Conservation (phyloP, 2,113 vertebrate genomes). For the Heterochromis multidens region DNA sequence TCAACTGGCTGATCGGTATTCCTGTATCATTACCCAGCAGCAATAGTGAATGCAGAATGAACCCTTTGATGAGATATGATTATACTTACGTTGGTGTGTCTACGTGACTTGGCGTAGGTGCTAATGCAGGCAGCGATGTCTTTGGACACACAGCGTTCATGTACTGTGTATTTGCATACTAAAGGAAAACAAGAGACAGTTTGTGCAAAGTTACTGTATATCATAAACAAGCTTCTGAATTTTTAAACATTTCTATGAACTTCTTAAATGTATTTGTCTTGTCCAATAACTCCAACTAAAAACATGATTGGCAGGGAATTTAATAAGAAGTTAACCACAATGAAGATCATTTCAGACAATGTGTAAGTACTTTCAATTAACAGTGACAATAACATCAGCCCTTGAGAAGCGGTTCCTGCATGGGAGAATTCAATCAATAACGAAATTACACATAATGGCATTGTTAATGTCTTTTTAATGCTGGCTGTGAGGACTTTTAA, state of each 20-base stretch:
- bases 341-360: neutral
- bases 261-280: neutral
- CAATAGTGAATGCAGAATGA: neutral
- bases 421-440: neutral
- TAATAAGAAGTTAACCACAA: neutral
- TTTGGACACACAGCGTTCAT: constrained; percentile 92
- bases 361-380: neutral
- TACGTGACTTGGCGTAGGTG: constrained; percentile 89
- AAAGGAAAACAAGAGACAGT: neutral
- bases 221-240: neutral
- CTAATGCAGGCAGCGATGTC: constrained; percentile 90
- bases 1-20: neutral
- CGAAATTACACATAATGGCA: constrained; percentile 1
- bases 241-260: neutral
- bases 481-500: neutral
- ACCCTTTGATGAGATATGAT: neutral
- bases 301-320: neutral
- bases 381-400: neutral
- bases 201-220: neutral
- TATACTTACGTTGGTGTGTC: constrained; percentile 82
- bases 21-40: neutral
- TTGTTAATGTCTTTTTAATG: constrained; percentile 1
- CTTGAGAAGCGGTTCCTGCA: neutral
- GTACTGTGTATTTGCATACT: constrained; percentile 97
- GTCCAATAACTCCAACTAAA: neutral